Percentiles rank a stretch among this genome's conserved stretches.
Conservation (phyloP, 2,797 vertebrate species). For the Eidolon dupreanum region DNA sequence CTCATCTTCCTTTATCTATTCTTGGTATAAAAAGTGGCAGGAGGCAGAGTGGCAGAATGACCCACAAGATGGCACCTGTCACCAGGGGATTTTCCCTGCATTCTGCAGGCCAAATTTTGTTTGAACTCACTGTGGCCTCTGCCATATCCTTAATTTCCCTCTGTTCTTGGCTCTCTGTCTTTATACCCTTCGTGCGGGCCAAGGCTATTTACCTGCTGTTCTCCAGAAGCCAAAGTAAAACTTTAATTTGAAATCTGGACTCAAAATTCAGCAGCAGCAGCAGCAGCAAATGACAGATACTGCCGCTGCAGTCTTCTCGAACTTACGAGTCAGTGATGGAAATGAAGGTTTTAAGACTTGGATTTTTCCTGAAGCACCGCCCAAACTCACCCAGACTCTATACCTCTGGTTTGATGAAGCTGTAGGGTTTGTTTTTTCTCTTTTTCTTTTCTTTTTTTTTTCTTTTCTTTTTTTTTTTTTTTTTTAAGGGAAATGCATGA, state of each 20-base stretch:
- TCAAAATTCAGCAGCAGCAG: constrained; percentile 66
- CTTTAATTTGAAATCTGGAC: constrained; percentile 83
- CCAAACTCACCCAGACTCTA: constrained; percentile 68
- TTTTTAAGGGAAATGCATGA: constrained; percentile 79
- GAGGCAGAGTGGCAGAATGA: constrained; percentile 97
- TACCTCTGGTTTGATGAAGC: constrained; percentile 81
- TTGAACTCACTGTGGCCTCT: constrained; percentile 96
- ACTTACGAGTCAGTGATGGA: constrained; percentile 6
- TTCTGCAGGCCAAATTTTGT: constrained; percentile 99
- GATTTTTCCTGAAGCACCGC: constrained; percentile 26
- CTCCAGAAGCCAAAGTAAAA: constrained; percentile 84
- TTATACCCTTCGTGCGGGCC: constrained; percentile 83
- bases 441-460: neutral
- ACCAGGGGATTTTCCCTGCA: constrained; percentile 94
- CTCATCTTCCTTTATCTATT: constrained; percentile 87
- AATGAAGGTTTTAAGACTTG: constrained; percentile 30
- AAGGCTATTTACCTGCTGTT: constrained; percentile 80
- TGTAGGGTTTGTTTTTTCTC: constrained; percentile 55
- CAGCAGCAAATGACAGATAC: rapidly evolving
- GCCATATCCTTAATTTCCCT: constrained; percentile 98
- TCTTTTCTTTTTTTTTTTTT: constrained; percentile 43
- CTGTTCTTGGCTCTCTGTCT: constrained; percentile 90
- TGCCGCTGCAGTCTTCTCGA: constrained; percentile 45
- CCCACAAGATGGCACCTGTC: constrained; percentile 99
- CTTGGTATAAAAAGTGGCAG: constrained; percentile 97